phyloP scores from a whole-genome alignment of 2,797 vertebrate species.

The Etheostoma perlongum region DNA sequence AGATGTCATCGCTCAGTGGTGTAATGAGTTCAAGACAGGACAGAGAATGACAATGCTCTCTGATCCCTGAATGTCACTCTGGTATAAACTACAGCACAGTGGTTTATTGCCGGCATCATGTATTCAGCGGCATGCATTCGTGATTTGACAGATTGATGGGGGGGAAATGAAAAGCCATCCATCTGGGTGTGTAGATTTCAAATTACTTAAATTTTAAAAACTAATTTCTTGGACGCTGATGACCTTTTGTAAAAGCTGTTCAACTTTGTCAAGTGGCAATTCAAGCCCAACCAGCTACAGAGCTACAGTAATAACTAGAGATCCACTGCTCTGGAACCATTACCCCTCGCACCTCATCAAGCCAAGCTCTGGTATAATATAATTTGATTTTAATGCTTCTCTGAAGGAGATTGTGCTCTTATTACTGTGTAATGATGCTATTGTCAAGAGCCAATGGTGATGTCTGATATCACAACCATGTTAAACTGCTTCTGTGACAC shows the following conservation, averaged over 20 bases:
- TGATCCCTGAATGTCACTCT: conserved; percentile 84
- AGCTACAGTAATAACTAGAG: conserved; percentile 80
- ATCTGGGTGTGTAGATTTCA: conserved; percentile 75
- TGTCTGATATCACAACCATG: conserved; percentile 82
- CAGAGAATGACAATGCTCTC: conserved; percentile 80
- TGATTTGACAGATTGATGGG: conserved; percentile 71
- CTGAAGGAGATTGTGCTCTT: conserved; percentile 84
- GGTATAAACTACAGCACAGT: conserved; percentile 70
- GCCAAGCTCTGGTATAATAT: conserved; percentile 82
- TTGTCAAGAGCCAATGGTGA: conserved; percentile 85
- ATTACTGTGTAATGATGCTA: conserved; percentile 88
- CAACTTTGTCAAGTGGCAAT: conserved; percentile 86
- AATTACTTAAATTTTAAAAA: conserved; percentile 83
- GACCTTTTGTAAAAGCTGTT: conserved; percentile 85
- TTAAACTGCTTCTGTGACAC: conserved; percentile 85
- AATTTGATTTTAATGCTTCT: conserved; percentile 90
- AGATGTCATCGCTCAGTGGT: conserved; percentile 75
- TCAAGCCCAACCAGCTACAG: conserved; percentile 79
- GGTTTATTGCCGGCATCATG: conserved; percentile 81
- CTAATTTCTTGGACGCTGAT: conserved; percentile 84
- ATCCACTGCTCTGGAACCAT: conserved; percentile 75
- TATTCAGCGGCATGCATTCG: conserved; percentile 75
- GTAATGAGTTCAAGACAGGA: conserved; percentile 75
- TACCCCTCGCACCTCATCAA: conserved; percentile 80
- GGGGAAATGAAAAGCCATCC: conserved; percentile 55